Base-by-base conservation (phyloP, 1,140 invertebrate species). In the Dolichoris vasculosae region DNA sequence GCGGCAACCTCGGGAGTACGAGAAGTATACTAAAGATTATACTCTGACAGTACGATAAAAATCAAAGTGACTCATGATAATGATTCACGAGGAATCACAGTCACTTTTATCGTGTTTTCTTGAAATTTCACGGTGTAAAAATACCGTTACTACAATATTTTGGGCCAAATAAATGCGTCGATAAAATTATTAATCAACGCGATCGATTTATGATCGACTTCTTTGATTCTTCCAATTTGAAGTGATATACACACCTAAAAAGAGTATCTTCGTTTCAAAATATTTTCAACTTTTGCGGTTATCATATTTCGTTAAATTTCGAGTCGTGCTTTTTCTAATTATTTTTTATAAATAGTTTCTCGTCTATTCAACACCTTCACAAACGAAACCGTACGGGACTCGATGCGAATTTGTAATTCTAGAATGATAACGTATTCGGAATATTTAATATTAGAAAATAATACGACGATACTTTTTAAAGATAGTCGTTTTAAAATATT, bases 11-110 rank as follows among this genome's bases (percentile, higher is more conserved):
- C 17, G 38, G 0, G 0, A 73, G 26, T 23, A 67, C 38, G 20
- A 43, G 38, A 73, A n/a, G 38, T 73, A 26, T 73, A 73, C 35
- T 43, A 43, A 32, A 73, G 38, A 73, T 73, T 73, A 73, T 43
- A 73, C 69, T 43, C 38, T 43, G 38, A 73, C 20, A 43, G 69
- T 73, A 73, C 38, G 38, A 43, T 73, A 73, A 73, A 69, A 73
- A 73, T n/a, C 69, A 43, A 73, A 43, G 38, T 73, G 40, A 73
- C 69, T 73, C 69, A 43, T n/a, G 69, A 73, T 73, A 43, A 43
- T 73, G 38, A 73, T 73, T 40, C 40, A 73, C 11, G 40, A n/a
- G 23, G 23, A 73, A 73, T 73, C 69, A 71, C 35, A 43, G 69
- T 73, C 43, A 73, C 43, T 73, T 43, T 73, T 3, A n/a, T 73